phyloP scores from a whole-genome alignment of 2,797 vertebrate species.

The Xenentodon cancila region DNA sequence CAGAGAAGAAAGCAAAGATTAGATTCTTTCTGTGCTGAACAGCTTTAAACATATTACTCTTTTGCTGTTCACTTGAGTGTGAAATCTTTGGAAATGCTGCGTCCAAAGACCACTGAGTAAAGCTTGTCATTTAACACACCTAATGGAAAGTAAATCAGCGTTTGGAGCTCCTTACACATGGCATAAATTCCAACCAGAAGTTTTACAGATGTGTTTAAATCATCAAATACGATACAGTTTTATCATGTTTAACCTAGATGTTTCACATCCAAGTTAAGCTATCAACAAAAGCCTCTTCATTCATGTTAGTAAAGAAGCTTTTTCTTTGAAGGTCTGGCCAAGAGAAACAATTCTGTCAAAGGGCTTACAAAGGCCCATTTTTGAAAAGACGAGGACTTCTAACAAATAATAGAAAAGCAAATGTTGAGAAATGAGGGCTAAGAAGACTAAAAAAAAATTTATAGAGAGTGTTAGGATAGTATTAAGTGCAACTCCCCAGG shows the following conservation, averaged over 20 bases:
- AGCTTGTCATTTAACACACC: slow-evolving; percentile 46
- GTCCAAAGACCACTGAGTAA: slow-evolving; percentile 57
- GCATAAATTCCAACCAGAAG: background rate
- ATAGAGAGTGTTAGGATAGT: slow-evolving; percentile 63
- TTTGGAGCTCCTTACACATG: background rate
- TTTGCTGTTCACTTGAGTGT: slow-evolving; percentile 96
- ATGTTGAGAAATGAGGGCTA: slow-evolving; percentile 80
- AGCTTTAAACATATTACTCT: slow-evolving; percentile 93
- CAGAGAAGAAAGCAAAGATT: slow-evolving; percentile 89
- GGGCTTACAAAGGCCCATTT: slow-evolving; percentile 67
- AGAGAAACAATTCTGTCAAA: slow-evolving; percentile 74
- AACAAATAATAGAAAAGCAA: slow-evolving; percentile 80
- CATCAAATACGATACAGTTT: slow-evolving; percentile 20
- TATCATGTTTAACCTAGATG: slow-evolving; percentile 37
- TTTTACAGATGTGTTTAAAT: slow-evolving; percentile 13
- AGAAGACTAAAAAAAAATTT: slow-evolving; percentile 64
- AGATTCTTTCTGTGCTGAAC: slow-evolving; percentile 85
- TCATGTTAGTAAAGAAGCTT: slow-evolving; percentile 59
- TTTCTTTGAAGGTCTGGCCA: slow-evolving; percentile 69
- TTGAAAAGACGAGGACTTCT: slow-evolving; percentile 66
- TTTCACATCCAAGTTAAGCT: slow-evolving; percentile 55
- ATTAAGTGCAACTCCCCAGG: slow-evolving; percentile 67
- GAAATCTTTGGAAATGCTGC: slow-evolving; percentile 93
- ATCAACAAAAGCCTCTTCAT: slow-evolving; percentile 71
- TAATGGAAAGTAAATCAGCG: slow-evolving; percentile 29